These are phyloP conservation scores for Gortyna flavago DNA, from an alignment of 2,888 invertebrate genomes.

Conservation along the genomic window DNA sequence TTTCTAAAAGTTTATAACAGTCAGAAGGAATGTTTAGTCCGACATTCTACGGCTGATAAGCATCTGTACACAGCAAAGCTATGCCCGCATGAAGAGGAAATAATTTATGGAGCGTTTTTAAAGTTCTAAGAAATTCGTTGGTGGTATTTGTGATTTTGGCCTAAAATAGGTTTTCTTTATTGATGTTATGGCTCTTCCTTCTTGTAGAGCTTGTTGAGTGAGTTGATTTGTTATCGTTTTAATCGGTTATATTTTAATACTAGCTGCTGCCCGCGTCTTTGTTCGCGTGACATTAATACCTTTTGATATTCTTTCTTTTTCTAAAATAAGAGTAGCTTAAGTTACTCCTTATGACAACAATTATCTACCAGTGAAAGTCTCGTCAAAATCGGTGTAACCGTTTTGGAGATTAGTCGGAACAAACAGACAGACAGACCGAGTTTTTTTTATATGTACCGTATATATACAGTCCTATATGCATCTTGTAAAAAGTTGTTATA, in stretches of 20 bases:
- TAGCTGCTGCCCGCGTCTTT: too few relatives aligned
- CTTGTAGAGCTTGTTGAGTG: not conserved
- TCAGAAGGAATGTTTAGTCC: conserved; percentile 7
- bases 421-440: too few relatives aligned
- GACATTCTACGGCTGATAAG: conserved; percentile 47
- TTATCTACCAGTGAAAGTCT: too few relatives aligned
- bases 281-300: too few relatives aligned
- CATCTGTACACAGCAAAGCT: conserved; percentile 36
- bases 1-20: not conserved
- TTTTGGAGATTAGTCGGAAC: too few relatives aligned
- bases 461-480: too few relatives aligned
- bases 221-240: conserved; percentile 2
- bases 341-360: too few relatives aligned
- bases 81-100: conserved; percentile 29
- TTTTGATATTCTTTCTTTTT: too few relatives aligned
- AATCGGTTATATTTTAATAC: not conserved
- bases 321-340: too few relatives aligned
- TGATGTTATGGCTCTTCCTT: conserved; percentile 19
- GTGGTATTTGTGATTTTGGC: conserved; percentile 42
- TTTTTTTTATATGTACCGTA: too few relatives aligned
- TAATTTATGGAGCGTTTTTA: conserved; percentile 54
- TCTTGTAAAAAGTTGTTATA: too few relatives aligned
- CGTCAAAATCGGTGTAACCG: too few relatives aligned
- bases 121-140: conserved; percentile 55
- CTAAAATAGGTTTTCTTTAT: conserved; percentile 40